A percentile compares a stretch with the other conserved stretches of the same genome.
phyloP scores from a whole-genome alignment of 1,140 invertebrate species.

The Phenacoccus solenopsis region DNA sequence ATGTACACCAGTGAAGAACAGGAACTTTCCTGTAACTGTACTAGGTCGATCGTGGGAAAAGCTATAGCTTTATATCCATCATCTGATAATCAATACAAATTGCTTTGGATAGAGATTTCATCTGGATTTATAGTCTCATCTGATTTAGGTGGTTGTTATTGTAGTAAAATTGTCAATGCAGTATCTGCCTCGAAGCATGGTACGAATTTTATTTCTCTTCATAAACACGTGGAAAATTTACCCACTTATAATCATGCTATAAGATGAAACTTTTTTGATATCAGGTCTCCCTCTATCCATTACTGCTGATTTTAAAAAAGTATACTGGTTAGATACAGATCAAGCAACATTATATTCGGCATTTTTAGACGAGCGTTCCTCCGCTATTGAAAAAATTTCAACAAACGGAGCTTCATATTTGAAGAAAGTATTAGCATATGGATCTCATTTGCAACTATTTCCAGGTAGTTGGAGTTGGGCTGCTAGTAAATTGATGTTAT shows the following conservation, averaged over 20 bases:
- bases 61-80: neutral
- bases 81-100: neutral
- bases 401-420: slow-evolving; percentile 28
- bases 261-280: too few species aligned
- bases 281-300: slow-evolving; percentile 8
- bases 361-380: neutral
- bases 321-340: slow-evolving; percentile 24
- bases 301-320: slow-evolving; percentile 22
- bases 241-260: too few species aligned
- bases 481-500: neutral
- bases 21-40: neutral
- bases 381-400: slow-evolving; percentile 10
- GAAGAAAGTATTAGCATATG: slow-evolving; percentile 50
- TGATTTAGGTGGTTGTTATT: neutral
- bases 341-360: neutral
- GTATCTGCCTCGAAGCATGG: neutral
- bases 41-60: neutral
- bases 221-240: too few species aligned
- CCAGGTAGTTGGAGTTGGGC: too few species aligned
- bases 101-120: neutral
- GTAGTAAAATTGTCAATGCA: neutral
- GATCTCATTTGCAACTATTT: slow-evolving; percentile 59
- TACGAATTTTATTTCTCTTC: too few species aligned
- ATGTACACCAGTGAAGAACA: neutral
- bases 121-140: neutral